phyloP scores from a whole-genome alignment of 2,797 vertebrate genomes.

The Rhinophrynus dorsalis region DNA sequence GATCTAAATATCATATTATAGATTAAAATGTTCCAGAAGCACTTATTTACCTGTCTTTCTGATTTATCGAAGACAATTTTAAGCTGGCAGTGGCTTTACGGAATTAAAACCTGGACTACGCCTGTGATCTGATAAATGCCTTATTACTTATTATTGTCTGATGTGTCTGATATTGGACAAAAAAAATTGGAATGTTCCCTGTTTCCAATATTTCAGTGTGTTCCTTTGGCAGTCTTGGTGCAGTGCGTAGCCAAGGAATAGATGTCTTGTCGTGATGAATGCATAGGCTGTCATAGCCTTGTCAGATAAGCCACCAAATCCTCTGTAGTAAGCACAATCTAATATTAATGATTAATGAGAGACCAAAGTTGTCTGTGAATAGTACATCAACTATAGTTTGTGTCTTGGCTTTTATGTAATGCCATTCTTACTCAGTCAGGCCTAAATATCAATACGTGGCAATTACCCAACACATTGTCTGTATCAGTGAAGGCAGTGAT shows the following conservation, averaged over 20 bases:
- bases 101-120: too few species aligned
- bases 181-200: too few species aligned
- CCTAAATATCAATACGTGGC: not conserved
- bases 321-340: not conserved
- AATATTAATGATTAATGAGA: conserved; percentile 27
- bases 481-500: not conserved
- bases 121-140: too few species aligned
- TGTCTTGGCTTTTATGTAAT: conserved; percentile 6
- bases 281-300: conserved; percentile 7
- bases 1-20: not conserved
- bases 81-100: not conserved
- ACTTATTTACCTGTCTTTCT: not conserved
- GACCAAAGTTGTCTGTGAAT: not conserved
- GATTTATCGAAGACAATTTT: conserved; percentile 6
- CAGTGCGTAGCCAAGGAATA: not conserved
- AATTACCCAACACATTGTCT: not conserved
- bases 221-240: not conserved
- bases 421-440: not conserved
- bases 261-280: conserved; percentile 14
- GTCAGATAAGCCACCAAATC: conserved; percentile 24
- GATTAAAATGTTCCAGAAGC: not conserved
- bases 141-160: too few species aligned
- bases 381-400: conserved; percentile 5
- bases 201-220: not conserved
- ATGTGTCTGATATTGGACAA: too few species aligned